Base-by-base conservation (phyloP, 2,113 vertebrate species). In the Murina feae region DNA sequence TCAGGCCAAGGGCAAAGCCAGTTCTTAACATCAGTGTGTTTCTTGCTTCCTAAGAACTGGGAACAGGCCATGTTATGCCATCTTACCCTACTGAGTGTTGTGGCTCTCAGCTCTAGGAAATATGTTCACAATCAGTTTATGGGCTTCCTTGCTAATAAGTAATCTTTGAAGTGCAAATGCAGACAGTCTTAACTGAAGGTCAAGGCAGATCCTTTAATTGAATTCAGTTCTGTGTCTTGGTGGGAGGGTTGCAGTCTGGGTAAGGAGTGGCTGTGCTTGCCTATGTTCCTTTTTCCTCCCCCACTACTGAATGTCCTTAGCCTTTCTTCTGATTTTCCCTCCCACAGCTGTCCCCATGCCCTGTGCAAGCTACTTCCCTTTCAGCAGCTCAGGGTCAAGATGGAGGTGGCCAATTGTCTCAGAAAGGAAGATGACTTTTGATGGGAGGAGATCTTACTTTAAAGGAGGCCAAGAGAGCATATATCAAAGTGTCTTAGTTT, bases 391-490 rank as follows among this genome's bases (percentile, higher is more conserved):
- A 42, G 76, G 72, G 78, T 88, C 86, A 71, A 39, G 21, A 42
- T 0, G 30, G 37, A 92, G 28, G 44, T 14, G 37, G 44, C 53
- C 47, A 17, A 69, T 6, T 58, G 35, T 91, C 78, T 81, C 25
- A 63, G 88, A 81, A 12, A 89, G 75, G 68, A 96, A 89, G 89
- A n/a, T n/a, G n/a, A 20, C 51, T 39, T 47, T 78, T 80, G 68
- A 28, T 66, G 74, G 68, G 58, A 82, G 80, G 60, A 94, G 44
- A 35, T 32, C 79, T 37, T 21, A 39, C 42, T 42, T 35, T 78
- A 71, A 88, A 68, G 82, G 37, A 68, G 88, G 30, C 25, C n/a
- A 66, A 9, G 51, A 81, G 74, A 53, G 47, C 0, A 0, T 53
- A 66, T 55, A 18, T 76, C 66, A 8, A 63, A 75, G 28, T 20